A percentile compares a stretch with the other conserved stretches of the same genome.
Evolutionary conservation across 2,888 invertebrate genomes (phyloP).

Genomic region (Hypomecis atomaria): DNA sequence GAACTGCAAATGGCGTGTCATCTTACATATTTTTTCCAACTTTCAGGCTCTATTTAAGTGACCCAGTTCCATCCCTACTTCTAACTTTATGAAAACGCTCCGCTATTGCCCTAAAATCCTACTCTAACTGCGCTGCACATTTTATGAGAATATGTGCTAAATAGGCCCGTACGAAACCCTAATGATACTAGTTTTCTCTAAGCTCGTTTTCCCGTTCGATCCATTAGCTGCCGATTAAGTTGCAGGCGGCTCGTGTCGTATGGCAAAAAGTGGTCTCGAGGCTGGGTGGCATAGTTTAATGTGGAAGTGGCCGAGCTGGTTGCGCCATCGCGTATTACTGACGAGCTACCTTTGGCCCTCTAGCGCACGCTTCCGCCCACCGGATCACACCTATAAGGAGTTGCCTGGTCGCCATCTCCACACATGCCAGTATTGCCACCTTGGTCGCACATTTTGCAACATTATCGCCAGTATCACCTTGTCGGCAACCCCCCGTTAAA

Average conservation of each 20-base stretch:
- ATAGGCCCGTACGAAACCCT: neutral
- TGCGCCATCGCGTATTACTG: constrained; percentile 52
- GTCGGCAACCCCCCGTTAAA: constrained; percentile 60
- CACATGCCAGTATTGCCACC: constrained; percentile 55
- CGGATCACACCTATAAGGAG: constrained; percentile 60
- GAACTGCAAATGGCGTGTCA: constrained; percentile 3
- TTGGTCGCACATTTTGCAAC: constrained; percentile 52
- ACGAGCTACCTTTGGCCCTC: constrained; percentile 43
- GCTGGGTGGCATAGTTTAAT: constrained; percentile 38
- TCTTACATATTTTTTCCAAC: constrained; percentile 11
- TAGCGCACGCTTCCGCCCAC: constrained; percentile 76
- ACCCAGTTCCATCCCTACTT: constrained; percentile 19
- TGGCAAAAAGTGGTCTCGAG: constrained; percentile 31
- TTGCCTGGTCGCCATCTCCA: constrained; percentile 68
- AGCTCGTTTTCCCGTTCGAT: constrained; percentile 22
- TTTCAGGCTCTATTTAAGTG: constrained; percentile 16
- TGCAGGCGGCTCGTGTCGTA: constrained; percentile 31
- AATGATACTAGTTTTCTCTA: constrained; percentile 19
- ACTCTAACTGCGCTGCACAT: constrained; percentile 15
- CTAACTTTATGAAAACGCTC: constrained; percentile 11
- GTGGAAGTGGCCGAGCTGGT: constrained; percentile 47
- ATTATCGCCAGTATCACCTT: constrained; percentile 55
- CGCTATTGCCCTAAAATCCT: constrained; percentile 14
- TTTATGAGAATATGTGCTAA: constrained; percentile 17
- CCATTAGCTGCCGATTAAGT: constrained; percentile 19